These are phyloP conservation scores for Chelonus formosanus DNA, from an alignment of 2,888 invertebrate species.

Conservation along the genomic window DNA sequence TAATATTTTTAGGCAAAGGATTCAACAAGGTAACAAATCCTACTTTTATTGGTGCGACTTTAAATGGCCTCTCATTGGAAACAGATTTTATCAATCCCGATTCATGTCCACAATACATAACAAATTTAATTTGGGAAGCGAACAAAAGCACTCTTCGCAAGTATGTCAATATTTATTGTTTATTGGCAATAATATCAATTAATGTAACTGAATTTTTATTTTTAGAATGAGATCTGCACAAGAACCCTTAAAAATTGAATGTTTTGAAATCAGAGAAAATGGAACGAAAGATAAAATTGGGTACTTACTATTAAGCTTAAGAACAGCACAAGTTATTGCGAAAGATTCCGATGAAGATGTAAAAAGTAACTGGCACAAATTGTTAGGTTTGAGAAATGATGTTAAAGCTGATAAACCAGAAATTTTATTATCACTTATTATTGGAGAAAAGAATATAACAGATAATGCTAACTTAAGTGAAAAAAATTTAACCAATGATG, in stretches of 20 bases:
- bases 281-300: conserved; percentile 74
- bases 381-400: conserved; percentile 60
- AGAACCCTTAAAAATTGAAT: conserved; percentile 78
- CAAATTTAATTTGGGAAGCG: conserved; percentile 82
- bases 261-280: conserved; percentile 69
- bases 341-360: conserved; percentile 63
- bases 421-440: conserved; percentile 57
- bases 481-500: conserved; percentile 25
- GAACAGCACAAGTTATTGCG: conserved; percentile 75
- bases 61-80: conserved; percentile 75
- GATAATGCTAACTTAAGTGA: conserved; percentile 25
- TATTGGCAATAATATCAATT: not conserved
- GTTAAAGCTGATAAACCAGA: conserved; percentile 60
- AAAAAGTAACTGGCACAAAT: conserved; percentile 57
- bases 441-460: conserved; percentile 51
- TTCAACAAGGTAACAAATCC: conserved; percentile 69
- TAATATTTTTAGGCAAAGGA: conserved; percentile 66
- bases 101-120: conserved; percentile 73
- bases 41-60: conserved; percentile 70
- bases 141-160: conserved; percentile 76
- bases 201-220: conserved; percentile 15
- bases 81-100: conserved; percentile 72
- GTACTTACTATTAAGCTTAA: conserved; percentile 74
- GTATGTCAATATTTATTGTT: conserved; percentile 56
- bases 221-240: conserved; percentile 77